Evolutionary conservation across 2,113 vertebrate species (phyloP).

Genomic region (Bettongia penicillata): DNA sequence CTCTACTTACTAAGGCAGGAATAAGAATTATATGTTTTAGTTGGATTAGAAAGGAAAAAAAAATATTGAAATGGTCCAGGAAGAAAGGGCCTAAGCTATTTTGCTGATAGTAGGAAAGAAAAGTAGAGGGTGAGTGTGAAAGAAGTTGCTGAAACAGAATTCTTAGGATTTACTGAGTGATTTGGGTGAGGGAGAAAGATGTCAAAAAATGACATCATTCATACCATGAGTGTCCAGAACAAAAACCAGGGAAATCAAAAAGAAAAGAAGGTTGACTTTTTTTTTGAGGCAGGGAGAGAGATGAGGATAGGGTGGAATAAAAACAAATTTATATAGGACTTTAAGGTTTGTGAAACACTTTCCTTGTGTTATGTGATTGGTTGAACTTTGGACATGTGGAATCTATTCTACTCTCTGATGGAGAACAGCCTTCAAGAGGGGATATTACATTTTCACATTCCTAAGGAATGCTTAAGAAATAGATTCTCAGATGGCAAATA

Average conservation of each 20-base stretch:
- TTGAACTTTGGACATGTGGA: constrained; percentile 5
- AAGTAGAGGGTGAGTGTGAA: background rate
- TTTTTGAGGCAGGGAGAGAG: background rate
- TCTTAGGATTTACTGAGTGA: background rate
- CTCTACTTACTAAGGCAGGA: background rate
- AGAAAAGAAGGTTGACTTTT: background rate
- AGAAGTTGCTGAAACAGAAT: background rate
- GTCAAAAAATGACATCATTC: background rate
- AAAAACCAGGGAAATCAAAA: background rate
- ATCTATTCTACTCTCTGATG: background rate
- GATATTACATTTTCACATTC: background rate
- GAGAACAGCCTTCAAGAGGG: background rate
- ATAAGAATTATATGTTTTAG: background rate
- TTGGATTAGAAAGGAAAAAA: background rate
- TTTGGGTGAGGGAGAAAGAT: background rate
- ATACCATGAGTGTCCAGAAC: background rate
- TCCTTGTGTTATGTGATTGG: background rate
- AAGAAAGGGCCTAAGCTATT: background rate
- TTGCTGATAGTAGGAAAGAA: background rate
- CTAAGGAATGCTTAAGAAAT: constrained; percentile 2
- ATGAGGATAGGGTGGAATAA: background rate
- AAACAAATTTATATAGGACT: background rate
- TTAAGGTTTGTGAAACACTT: background rate
- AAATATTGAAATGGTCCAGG: background rate
- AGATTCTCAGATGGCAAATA: background rate